phyloP scores from a whole-genome alignment of 2,113 vertebrate species.

The Meles meles region DNA sequence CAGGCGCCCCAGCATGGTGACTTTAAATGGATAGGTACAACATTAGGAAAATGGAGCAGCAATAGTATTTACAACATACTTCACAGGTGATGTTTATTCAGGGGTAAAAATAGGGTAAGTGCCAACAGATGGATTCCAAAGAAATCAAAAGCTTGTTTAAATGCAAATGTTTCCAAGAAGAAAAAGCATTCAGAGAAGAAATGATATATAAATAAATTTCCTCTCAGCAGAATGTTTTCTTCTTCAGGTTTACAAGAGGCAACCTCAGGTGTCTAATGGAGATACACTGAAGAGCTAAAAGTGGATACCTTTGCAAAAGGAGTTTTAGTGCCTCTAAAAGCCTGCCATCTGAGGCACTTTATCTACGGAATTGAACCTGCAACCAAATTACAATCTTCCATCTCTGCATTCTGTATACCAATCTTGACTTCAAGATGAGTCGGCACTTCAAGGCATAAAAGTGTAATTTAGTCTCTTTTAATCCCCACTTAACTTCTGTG shows the following conservation, averaged over 20 bases:
- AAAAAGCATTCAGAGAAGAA: conserved; percentile 54
- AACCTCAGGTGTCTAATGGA: conserved; percentile 69
- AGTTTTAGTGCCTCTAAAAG: conserved; percentile 67
- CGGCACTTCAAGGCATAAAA: conserved; percentile 68
- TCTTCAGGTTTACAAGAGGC: conserved; percentile 48
- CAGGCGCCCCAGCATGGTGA: too few relatives aligned
- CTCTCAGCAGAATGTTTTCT: conserved; percentile 51
- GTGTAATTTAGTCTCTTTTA: conserved; percentile 65
- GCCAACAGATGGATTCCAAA: conserved; percentile 59
- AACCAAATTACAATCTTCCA: conserved; percentile 60
- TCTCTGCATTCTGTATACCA: conserved; percentile 49
- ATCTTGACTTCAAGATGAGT: conserved; percentile 68
- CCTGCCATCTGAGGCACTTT: conserved; percentile 44
- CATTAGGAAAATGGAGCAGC: background rate
- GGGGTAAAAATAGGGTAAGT: conserved; percentile 27
- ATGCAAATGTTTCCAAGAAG: conserved; percentile 64
- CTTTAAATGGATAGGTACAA: background rate
- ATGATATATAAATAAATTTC: conserved; percentile 64
- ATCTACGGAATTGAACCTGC: conserved; percentile 56
- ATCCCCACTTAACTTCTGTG: conserved; percentile 67
- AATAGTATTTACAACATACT: background rate
- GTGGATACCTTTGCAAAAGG: conserved; percentile 43
- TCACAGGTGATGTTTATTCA: conserved; percentile 59
- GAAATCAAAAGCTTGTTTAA: conserved; percentile 73
- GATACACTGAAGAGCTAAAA: conserved; percentile 62